These are phyloP conservation scores for Drosophila setifemur DNA, from an alignment of 1,140 invertebrate genomes.

Conservation along the genomic window DNA sequence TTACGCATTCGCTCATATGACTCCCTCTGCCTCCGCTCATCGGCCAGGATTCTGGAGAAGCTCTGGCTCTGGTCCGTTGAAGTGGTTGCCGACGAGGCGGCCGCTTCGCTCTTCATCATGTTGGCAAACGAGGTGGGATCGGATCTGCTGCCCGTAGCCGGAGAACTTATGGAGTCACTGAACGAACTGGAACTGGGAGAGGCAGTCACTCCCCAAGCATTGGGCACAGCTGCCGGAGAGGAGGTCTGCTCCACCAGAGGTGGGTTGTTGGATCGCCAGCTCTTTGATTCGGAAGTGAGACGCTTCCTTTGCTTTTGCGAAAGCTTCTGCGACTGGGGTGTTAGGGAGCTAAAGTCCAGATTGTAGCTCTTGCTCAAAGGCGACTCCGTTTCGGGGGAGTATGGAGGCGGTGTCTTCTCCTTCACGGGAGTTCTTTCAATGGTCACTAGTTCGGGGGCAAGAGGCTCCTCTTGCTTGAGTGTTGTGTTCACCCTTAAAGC, in stretches of 20 bases:
- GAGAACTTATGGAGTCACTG: slow-evolving; percentile 28
- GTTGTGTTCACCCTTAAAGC: slow-evolving; percentile 77
- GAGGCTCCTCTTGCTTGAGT: slow-evolving; percentile 70
- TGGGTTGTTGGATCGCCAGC: slow-evolving; percentile 24
- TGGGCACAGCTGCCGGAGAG: slow-evolving; percentile 52
- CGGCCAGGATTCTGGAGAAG: slow-evolving; percentile 84
- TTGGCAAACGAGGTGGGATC: slow-evolving; percentile 77
- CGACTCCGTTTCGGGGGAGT: slow-evolving; percentile 24
- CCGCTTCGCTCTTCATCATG: slow-evolving; percentile 57
- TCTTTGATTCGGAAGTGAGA: slow-evolving; percentile 74
- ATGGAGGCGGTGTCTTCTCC: slow-evolving; percentile 31
- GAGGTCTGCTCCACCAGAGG: slow-evolving; percentile 17
- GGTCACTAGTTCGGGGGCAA: slow-evolving; percentile 19
- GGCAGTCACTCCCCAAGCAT: slow-evolving; percentile 67
- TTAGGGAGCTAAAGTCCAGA: slow-evolving; percentile 66
- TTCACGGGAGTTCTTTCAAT: slow-evolving; percentile 27
- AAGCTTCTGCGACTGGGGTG: slow-evolving; percentile 81
- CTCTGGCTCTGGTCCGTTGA: slow-evolving; percentile 42
- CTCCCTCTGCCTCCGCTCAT: slow-evolving; percentile 84
- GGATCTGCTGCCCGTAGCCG: slow-evolving; percentile 49
- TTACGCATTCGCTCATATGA: slow-evolving; percentile 83
- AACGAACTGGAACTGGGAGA: slow-evolving; percentile 19
- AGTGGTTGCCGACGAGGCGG: neutral
- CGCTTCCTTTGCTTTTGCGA: slow-evolving; percentile 85
- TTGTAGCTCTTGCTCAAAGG: slow-evolving; percentile 63